Conservation (phyloP, 2,113 vertebrate species). For the Brachyhypopomus occidentalis region DNA sequence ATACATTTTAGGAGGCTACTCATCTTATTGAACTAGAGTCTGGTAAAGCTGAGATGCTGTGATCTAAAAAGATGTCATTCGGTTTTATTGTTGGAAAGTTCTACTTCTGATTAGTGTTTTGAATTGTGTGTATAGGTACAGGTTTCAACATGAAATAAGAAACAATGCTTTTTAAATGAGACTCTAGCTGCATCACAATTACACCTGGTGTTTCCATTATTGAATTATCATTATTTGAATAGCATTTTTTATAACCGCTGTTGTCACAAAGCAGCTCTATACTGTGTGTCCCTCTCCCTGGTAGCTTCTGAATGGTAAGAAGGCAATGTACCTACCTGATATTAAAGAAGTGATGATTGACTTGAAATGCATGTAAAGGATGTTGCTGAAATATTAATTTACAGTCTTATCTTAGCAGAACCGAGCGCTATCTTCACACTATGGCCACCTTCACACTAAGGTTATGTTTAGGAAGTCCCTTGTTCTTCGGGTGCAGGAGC, state of each 20-base stretch:
- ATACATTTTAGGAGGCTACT: background rate
- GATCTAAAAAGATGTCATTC: background rate
- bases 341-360: background rate
- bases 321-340: too few species aligned
- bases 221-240: too few species aligned
- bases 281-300: too few species aligned
- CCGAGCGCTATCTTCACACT: background rate
- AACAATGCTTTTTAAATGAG: background rate
- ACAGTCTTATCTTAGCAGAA: background rate
- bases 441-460: constrained; percentile 52
- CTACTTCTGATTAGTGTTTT: background rate
- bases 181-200: background rate
- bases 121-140: background rate
- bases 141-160: background rate
- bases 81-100: background rate
- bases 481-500: constrained; percentile 37
- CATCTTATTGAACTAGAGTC: background rate
- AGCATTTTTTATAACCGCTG: too few species aligned
- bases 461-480: constrained; percentile 61
- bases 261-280: too few species aligned
- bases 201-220: background rate
- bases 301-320: too few species aligned
- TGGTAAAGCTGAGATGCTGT: background rate
- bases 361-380: background rate
- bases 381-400: background rate